Percentiles rank a stretch among this genome's conserved stretches.
Evolutionary conservation across 2,888 invertebrate genomes (phyloP).

Genomic region (Sminthurides aquaticus): DNA sequence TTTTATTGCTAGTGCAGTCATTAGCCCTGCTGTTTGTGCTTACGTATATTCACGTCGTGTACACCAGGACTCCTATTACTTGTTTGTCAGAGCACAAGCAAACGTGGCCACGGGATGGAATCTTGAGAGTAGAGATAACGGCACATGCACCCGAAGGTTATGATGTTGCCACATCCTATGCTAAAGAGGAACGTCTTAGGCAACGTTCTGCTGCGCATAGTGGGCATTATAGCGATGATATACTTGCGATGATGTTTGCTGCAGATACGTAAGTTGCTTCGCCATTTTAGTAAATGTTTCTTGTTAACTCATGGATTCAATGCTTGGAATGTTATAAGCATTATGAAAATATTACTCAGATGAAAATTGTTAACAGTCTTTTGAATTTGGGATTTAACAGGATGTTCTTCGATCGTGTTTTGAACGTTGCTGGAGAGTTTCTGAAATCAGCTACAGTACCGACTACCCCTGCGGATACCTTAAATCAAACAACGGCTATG

Average conservation of each 20-base stretch:
- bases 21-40: slow-evolving; percentile 47
- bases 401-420: slow-evolving; percentile 36
- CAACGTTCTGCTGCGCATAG: slow-evolving; percentile 48
- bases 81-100: slow-evolving; percentile 81
- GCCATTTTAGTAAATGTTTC: neutral
- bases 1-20: slow-evolving; percentile 59
- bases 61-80: slow-evolving; percentile 84
- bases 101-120: slow-evolving; percentile 91
- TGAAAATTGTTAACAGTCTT: no score
- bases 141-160: slow-evolving; percentile 65
- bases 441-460: slow-evolving; percentile 27
- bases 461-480: neutral
- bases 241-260: slow-evolving; percentile 39
- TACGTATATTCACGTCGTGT: slow-evolving; percentile 84
- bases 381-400: slow-evolving; percentile 15
- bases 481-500: neutral
- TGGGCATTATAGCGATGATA: slow-evolving; percentile 32
- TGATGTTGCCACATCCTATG: slow-evolving; percentile 72
- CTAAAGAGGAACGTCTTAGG: slow-evolving; percentile 66
- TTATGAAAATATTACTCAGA: no score
- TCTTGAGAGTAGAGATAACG: slow-evolving; percentile 82
- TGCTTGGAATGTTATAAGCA: neutral
- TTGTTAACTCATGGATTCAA: neutral
- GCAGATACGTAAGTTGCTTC: slow-evolving; percentile 37
- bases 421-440: slow-evolving; percentile 38